Percentiles rank a stretch among this genome's conserved stretches.
phyloP scores from a whole-genome alignment of 2,888 invertebrate species.

The Eilema caniola region DNA sequence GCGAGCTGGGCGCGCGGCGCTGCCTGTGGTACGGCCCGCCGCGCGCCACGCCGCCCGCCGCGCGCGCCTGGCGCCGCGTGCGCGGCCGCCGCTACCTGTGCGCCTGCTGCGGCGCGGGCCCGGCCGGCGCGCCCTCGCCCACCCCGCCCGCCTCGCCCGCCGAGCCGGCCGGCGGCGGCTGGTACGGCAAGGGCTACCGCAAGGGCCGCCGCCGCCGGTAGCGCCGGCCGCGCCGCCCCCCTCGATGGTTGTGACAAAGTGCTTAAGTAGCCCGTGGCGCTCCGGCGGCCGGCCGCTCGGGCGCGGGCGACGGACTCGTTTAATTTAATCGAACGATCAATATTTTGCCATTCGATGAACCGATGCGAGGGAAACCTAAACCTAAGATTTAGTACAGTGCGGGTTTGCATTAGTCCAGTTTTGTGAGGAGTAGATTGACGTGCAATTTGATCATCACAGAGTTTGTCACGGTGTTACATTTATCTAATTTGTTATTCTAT shows the following conservation, averaged over 20 bases:
- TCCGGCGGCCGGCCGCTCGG: neutral
- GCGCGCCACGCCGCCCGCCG: slow-evolving; percentile 88
- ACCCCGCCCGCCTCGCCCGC: slow-evolving; percentile 29
- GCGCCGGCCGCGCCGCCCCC: slow-evolving; percentile 58
- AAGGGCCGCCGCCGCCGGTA: slow-evolving; percentile 88
- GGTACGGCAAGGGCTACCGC: slow-evolving; percentile 96
- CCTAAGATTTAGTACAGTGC: neutral
- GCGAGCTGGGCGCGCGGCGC: slow-evolving; percentile 65
- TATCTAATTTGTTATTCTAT: neutral
- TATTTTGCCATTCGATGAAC: neutral
- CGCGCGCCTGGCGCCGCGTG: slow-evolving; percentile 75
- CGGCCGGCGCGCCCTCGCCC: slow-evolving; percentile 70
- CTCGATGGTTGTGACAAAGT: slow-evolving; percentile 45
- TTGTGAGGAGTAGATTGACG: neutral
- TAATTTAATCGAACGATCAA: too few relatives aligned
- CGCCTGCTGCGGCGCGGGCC: slow-evolving; percentile 86
- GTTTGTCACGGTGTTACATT: neutral
- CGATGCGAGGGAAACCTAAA: neutral
- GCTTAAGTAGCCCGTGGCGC: slow-evolving; percentile 20
- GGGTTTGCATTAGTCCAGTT: neutral
- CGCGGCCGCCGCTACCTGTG: slow-evolving; percentile 89
- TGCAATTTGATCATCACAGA: neutral
- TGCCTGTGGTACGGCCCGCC: slow-evolving; percentile 82
- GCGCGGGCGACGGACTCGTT: too few relatives aligned
- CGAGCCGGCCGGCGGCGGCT: slow-evolving; percentile 84